Conservation (phyloP, 2,113 vertebrate species). For the Nansenia antarctica region DNA sequence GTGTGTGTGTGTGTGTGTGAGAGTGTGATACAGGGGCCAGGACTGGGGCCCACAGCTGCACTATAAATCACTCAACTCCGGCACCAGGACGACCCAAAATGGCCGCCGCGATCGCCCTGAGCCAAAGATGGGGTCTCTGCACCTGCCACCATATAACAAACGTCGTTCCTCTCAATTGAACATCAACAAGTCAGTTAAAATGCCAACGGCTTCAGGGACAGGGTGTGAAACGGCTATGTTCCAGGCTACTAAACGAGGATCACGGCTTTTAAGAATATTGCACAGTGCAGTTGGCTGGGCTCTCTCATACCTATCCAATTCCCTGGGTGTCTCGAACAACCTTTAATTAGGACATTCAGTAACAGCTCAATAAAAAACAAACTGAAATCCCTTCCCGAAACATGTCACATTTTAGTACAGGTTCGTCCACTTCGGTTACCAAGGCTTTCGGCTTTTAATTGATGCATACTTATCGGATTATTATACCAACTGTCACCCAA, state of each 20-base stretch:
- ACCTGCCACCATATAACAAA: slow-evolving; percentile 18
- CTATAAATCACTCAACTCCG: slow-evolving; percentile 23
- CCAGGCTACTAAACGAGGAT: too few relatives aligned
- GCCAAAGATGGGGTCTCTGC: neutral
- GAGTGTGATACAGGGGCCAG: neutral
- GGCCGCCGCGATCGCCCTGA: slow-evolving; percentile 5
- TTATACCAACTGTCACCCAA: neutral
- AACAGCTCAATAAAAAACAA: too few relatives aligned
- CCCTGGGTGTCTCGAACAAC: too few relatives aligned
- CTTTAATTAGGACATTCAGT: too few relatives aligned
- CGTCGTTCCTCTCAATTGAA: slow-evolving; percentile 1
- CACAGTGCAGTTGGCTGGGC: too few relatives aligned
- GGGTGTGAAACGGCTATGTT: too few relatives aligned
- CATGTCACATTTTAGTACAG: neutral
- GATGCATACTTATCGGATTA: neutral
- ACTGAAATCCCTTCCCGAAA: too few relatives aligned
- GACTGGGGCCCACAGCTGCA: slow-evolving; percentile 20
- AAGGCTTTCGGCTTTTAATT: neutral
- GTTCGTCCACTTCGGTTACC: neutral
- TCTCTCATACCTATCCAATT: too few relatives aligned
- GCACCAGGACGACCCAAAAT: slow-evolving; percentile 5
- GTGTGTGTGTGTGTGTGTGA: neutral
- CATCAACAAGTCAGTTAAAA: slow-evolving; percentile 19
- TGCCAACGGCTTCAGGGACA: too few relatives aligned
- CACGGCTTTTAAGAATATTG: too few relatives aligned